Evolutionary conservation across 2,888 invertebrate genomes (phyloP), one percentile per base, ranked within the genome.

Genomic region (Acrocyrtus sp.): DNA sequence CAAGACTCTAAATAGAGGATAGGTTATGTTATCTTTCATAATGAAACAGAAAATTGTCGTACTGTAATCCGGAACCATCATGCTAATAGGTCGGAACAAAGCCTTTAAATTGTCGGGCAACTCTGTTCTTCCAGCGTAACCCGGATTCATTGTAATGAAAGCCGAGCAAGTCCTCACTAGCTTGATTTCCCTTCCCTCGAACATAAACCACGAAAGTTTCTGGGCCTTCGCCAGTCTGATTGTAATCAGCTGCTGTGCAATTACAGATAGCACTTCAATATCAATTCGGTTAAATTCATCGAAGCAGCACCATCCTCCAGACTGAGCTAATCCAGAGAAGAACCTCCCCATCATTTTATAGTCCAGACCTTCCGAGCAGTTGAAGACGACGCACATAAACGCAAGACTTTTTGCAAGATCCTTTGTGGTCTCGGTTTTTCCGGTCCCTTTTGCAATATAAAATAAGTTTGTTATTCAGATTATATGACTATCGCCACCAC

Each of bases 11-110:
- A n/a, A n/a, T n/a, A n/a, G n/a, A n/a, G 22, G 17, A 58, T 51
- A 15, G 8, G n/a, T n/a, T 8, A 56, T 27, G 60, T 22, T 15
- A 17, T 17, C 5, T 6, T 12, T 45, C 17, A 45, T 6, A 17
- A 45, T 45, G 45, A 45, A n/a, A 15, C 6, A n/a, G 5, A 45
- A 45, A 27, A 34, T 6, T 22, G 6, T 10, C 66, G 84, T 85
- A 92, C 92, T 91, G 83, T 95, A 95, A 85, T 95, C 94, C 0
- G 94, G 95, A 43, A 95, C 94, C 94, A 95, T 95, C 94, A 95
- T 95, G 1, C 94, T 88, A 78, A 95, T 90, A 0, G 95, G 94
- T 72, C 95, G 88, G 84, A 95, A 95, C 15, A 95, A 84, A 0
- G 94, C 92, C 83, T 95, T 95, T 74, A 95, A 85, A 84, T 95